Percentiles rank a stretch among this genome's conserved stretches.
Conservation (phyloP, 2,113 vertebrate species). For the Clupea harengus region DNA sequence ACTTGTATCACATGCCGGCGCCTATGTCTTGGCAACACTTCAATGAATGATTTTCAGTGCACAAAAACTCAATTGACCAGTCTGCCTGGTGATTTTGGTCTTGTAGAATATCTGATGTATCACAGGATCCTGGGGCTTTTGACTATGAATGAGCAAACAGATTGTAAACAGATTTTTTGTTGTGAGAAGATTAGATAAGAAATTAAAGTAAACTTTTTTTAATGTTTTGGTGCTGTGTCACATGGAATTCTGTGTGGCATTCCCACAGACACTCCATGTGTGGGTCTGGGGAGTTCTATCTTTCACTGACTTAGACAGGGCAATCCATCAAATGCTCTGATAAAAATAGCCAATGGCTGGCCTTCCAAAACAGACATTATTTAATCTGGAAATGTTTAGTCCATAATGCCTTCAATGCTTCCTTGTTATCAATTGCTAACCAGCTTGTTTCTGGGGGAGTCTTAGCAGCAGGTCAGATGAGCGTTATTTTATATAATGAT, state of each 20-base stretch:
- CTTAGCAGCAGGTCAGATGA: background rate
- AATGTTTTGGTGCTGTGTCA: background rate
- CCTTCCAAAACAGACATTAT: background rate
- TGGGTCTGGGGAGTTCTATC: background rate
- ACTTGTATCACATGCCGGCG: background rate
- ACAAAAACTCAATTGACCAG: background rate
- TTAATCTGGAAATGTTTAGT: too few species aligned
- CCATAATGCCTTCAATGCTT: background rate
- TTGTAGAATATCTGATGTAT: background rate
- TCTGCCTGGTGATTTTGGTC: background rate
- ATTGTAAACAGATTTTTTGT: background rate
- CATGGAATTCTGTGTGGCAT: background rate
- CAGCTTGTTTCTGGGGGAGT: background rate
- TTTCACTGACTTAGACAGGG: background rate
- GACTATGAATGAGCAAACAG: background rate
- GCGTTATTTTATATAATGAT: background rate
- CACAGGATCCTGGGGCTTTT: background rate
- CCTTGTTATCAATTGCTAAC: background rate
- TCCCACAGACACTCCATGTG: background rate
- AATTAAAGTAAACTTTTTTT: background rate
- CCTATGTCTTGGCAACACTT: background rate
- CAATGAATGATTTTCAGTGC: background rate
- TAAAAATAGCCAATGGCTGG: background rate
- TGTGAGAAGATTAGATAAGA: background rate
- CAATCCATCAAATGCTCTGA: background rate